Evolutionary conservation across 1,140 invertebrate species (phyloP).

Genomic region (Eriosoma lanigerum): DNA sequence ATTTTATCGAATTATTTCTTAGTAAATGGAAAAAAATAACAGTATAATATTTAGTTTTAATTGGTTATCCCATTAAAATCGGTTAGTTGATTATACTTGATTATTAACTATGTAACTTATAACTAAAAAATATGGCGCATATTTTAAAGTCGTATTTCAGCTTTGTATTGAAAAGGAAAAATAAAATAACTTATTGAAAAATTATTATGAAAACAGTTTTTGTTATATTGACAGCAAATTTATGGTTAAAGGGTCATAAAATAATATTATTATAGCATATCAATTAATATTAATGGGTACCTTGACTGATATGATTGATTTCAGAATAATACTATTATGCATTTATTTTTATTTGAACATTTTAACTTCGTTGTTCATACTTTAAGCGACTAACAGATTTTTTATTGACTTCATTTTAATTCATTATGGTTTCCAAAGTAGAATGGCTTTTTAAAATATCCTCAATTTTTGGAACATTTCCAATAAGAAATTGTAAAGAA

Average conservation of each 20-base stretch:
- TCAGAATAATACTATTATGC: background rate
- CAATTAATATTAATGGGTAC: background rate
- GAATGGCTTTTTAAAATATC: constrained; percentile 34
- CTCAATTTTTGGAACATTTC: constrained; percentile 24
- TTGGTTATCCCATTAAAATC: too few species aligned
- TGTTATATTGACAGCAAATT: background rate
- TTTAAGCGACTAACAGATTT: background rate
- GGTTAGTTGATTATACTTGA: too few species aligned
- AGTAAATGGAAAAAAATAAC: too few species aligned
- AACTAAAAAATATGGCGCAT: too few species aligned
- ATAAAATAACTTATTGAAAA: background rate
- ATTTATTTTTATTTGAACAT: too few species aligned
- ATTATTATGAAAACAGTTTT: background rate
- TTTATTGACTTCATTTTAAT: constrained; percentile 12
- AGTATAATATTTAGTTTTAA: too few species aligned
- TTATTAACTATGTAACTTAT: too few species aligned
- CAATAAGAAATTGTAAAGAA: background rate
- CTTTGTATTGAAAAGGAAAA: background rate
- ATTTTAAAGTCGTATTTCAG: too few species aligned
- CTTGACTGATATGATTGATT: background rate
- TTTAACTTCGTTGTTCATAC: background rate
- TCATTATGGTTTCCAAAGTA: background rate
- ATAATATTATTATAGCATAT: background rate
- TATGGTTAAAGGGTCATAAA: background rate
- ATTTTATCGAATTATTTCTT: too few species aligned